Evolutionary conservation across 1,140 invertebrate genomes (phyloP).

Genomic region (Zaprionus tsacasi): DNA sequence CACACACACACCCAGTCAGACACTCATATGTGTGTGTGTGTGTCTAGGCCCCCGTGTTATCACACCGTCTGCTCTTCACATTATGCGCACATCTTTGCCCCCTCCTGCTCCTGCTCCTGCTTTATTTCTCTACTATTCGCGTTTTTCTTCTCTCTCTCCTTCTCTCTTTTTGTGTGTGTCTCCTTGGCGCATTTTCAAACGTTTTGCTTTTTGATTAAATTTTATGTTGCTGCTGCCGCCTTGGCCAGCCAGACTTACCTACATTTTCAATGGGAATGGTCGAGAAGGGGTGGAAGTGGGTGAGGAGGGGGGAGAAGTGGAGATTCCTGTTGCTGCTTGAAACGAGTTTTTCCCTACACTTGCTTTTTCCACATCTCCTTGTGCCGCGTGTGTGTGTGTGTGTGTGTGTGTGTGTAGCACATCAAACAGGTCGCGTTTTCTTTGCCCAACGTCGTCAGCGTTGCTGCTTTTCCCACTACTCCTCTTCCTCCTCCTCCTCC

Average conservation of each 20-base stretch:
- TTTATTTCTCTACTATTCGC: slow-evolving; percentile 18
- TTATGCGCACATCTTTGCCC: slow-evolving; percentile 66
- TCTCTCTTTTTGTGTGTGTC: not conserved
- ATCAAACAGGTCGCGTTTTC: slow-evolving; percentile 79
- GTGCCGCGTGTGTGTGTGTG: slow-evolving; percentile 45
- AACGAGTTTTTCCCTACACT: slow-evolving; percentile 80
- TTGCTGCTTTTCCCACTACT: slow-evolving; percentile 45
- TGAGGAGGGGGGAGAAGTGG: not conserved
- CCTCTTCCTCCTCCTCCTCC: not conserved
- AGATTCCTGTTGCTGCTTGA: slow-evolving; percentile 48
- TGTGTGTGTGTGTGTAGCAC: slow-evolving; percentile 29
- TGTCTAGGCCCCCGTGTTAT: slow-evolving; percentile 63
- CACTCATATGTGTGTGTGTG: slow-evolving; percentile 15
- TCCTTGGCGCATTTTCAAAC: slow-evolving; percentile 75
- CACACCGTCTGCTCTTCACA: slow-evolving; percentile 71
- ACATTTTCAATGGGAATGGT: slow-evolving; percentile 45
- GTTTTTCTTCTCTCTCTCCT: slow-evolving; percentile 2
- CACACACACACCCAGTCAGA: not conserved
- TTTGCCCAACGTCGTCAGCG: slow-evolving; percentile 53
- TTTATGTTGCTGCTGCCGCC: slow-evolving; percentile 63
- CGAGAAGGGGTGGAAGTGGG: not conserved
- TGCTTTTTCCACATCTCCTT: slow-evolving; percentile 81
- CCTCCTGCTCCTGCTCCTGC: slow-evolving; percentile 4
- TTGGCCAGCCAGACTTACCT: slow-evolving; percentile 61
- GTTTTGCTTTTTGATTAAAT: slow-evolving; percentile 78